Percentiles rank a stretch among this genome's conserved stretches.
Evolutionary conservation across 2,113 vertebrate genomes (phyloP).

Genomic region (Sorex araneus): DNA sequence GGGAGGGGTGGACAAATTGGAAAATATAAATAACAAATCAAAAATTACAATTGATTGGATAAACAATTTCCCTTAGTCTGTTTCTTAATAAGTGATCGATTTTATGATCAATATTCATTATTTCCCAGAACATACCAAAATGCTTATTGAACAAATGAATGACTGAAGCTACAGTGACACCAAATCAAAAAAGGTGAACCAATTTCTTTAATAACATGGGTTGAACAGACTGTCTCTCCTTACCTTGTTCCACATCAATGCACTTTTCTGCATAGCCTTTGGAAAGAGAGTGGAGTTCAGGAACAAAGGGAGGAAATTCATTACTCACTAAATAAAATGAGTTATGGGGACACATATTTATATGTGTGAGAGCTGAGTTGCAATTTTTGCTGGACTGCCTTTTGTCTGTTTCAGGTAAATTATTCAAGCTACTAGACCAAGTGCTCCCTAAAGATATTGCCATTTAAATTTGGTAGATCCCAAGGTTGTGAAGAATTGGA

Average conservation of each 20-base stretch:
- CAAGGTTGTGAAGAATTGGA: not conserved
- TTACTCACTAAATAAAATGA: slow-evolving; percentile 81
- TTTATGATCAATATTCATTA: slow-evolving; percentile 94
- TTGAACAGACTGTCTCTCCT: slow-evolving; percentile 87
- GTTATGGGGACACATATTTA: slow-evolving; percentile 38
- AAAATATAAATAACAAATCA: slow-evolving; percentile 94
- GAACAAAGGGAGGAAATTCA: slow-evolving; percentile 78
- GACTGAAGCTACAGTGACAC: slow-evolving; percentile 90
- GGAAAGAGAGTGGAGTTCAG: slow-evolving; percentile 82
- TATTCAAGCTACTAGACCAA: slow-evolving; percentile 42
- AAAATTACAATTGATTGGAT: slow-evolving; percentile 94
- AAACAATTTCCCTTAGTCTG: slow-evolving; percentile 93
- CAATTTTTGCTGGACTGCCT: not conserved
- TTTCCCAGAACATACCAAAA: slow-evolving; percentile 92
- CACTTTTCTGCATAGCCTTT: slow-evolving; percentile 81
- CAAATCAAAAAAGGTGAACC: slow-evolving; percentile 91
- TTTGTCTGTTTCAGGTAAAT: slow-evolving; percentile 57
- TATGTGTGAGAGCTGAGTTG: slow-evolving; percentile 23
- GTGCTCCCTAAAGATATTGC: not conserved
- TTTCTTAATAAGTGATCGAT: slow-evolving; percentile 94
- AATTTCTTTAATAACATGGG: slow-evolving; percentile 91
- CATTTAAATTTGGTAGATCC: not conserved
- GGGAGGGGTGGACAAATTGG: slow-evolving; percentile 89
- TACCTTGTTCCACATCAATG: slow-evolving; percentile 85
- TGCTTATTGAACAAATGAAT: slow-evolving; percentile 93